A percentile compares a stretch with the other conserved stretches of the same genome.
These are phyloP conservation scores for Falco naumanni DNA, from an alignment of 2,797 vertebrate genomes.

Conservation along the genomic window DNA sequence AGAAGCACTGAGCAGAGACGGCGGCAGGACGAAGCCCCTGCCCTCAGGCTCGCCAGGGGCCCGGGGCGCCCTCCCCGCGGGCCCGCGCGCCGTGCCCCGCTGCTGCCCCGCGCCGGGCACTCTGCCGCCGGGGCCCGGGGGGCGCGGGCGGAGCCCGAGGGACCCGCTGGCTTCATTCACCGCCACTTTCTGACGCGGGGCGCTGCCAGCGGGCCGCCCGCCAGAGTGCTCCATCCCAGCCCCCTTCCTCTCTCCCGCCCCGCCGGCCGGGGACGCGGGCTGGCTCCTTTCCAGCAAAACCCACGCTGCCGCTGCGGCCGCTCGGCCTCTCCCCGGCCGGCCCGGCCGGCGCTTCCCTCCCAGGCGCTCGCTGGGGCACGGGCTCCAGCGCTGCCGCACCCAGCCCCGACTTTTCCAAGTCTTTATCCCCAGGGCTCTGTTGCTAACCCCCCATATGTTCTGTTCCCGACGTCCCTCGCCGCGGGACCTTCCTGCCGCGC, in stretches of 20 bases:
- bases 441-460: too few relatives aligned
- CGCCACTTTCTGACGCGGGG: rapidly evolving
- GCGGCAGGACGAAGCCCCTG: too few relatives aligned
- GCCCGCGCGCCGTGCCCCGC: too few relatives aligned
- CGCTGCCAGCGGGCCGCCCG: not conserved
- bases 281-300: not conserved
- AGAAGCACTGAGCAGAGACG: not conserved
- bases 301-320: not conserved
- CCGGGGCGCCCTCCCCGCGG: too few relatives aligned
- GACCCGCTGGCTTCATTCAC: not conserved
- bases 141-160: not conserved
- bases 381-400: not conserved
- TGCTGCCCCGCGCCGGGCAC: too few relatives aligned
- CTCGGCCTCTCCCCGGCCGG: too few relatives aligned
- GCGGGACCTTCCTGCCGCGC: too few relatives aligned
- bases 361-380: too few relatives aligned
- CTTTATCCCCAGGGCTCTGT: not conserved
- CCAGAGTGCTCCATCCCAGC: not conserved
- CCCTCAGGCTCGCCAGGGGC: too few relatives aligned
- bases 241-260: not conserved
- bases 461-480: too few relatives aligned
- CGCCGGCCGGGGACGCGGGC: not conserved
- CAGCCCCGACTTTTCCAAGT: not conserved
- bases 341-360: too few relatives aligned
- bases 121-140: too few relatives aligned